Base-by-base conservation (phyloP, 2,888 invertebrate species). In the Lasioglossum malachurum region DNA sequence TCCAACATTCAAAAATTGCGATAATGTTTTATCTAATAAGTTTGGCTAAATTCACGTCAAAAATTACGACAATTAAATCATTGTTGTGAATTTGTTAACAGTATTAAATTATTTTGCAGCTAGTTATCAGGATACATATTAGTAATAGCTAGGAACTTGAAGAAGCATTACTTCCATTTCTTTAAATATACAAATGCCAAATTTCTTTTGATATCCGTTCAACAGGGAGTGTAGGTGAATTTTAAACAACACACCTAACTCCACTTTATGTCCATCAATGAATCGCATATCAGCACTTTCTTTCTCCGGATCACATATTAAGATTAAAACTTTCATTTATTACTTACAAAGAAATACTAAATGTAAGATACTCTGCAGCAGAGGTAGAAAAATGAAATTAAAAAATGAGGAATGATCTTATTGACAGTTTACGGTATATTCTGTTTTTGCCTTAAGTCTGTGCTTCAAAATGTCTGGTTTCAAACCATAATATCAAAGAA, bases 81-180 rank as follows among this genome's bases (percentile, higher is more conserved):
- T 82, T 87, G 77, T 84, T 75, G 83, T 81, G 87, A 88, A 84
- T 87, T 79, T 80, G 75, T 85, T 44, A 87, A 90, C 82, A 75
- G 44, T 83, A 86, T 87, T 81, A 91, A 91, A 85, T 89, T 89
- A 90, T 80, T 85, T 83, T 90, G 87, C 83, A 87, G 84, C 86
- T 88, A 90, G 82, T 90, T 89, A 88, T 92, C 88, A 87, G 81
- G 84, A 88, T 90, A 92, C 75, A 84, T 81, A 92, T 88, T 92
- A 92, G 88, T 88, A 91, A 89, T 92, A 93, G 92, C 92, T 94
- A 94, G 94, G 94, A 94, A 94, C 93, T 93, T 94, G 92, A 90
- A 91, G 93, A 93, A 92, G 94, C 92, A 90, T 93, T 93, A 87
- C 87, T 83, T 89, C 87, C 88, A 75, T 83, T 79, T 88, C 88